A percentile compares a stretch with the other conserved stretches of the same genome.
Conservation (phyloP, 2,113 vertebrate genomes). For the Dolichotis patagonum region DNA sequence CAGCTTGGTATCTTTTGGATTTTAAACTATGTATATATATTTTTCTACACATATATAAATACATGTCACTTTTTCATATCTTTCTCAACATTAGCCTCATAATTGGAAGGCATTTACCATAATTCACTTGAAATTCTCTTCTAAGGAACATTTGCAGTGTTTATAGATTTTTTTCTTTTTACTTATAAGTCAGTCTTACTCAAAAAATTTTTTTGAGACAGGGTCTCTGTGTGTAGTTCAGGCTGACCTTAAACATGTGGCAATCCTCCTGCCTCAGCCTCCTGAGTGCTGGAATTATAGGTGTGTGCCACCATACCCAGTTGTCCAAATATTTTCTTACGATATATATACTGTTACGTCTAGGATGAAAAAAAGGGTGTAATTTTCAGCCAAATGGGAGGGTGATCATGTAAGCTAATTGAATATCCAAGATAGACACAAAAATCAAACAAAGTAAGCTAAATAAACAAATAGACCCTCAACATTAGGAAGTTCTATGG, state of each 20-base stretch:
- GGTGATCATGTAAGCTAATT: neutral
- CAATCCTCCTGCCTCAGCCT: neutral
- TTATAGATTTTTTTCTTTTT: neutral
- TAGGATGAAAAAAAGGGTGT: neutral
- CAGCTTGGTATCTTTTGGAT: neutral
- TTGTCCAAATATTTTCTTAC: neutral
- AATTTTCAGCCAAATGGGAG: neutral
- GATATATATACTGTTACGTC: neutral
- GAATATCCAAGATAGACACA: neutral
- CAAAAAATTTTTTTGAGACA: neutral
- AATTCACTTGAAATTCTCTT: neutral
- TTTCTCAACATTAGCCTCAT: neutral
- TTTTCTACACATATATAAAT: neutral
- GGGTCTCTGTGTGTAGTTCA: neutral
- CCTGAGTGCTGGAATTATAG: neutral
- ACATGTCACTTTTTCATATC: neutral
- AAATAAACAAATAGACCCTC: neutral
- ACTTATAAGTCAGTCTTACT: conserved; percentile 1
- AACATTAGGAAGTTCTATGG: neutral
- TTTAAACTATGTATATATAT: neutral
- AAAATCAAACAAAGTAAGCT: neutral
- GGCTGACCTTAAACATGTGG: neutral
- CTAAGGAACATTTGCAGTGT: neutral
- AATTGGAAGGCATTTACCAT: neutral
- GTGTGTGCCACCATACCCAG: neutral